Base-by-base conservation (phyloP, 2,113 vertebrate genomes). In the Ophiodon elongatus region DNA sequence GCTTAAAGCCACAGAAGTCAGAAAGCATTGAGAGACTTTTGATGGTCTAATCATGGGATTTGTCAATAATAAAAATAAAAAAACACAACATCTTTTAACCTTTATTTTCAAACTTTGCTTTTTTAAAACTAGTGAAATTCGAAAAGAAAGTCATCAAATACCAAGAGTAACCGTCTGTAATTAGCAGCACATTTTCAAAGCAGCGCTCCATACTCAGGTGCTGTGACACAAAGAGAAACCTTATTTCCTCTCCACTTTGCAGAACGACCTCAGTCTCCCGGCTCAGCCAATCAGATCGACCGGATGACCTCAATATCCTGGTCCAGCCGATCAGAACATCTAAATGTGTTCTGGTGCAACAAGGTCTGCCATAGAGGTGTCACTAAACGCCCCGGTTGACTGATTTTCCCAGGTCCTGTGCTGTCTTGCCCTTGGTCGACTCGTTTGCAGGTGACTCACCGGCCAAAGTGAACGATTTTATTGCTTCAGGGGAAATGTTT, bases 261-360 rank as follows among this genome's bases (percentile, higher is more conserved):
- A 84, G 79, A 41, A 79, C 81, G 89, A 91, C 86, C 84, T 69
- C 79, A 85, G 82, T 73, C 79, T 85, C 88, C 70, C 2, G 59
- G 90, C 80, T 88, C 89, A 83, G 82, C 86, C 87, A 89, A 92
- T 93, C 88, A 91, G 76, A 91, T 92, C 79, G 76, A 90, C 90
- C 88, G 35, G 69, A 66, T 92, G 90, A 93, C 93, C 93, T 88
- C 93, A 93, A 94, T 94, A 92, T 94, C 93, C 94, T 43, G 86
- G 80, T 90, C 90, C 88, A 89, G 25, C 93, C 93, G 68, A 95
- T 93, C 92, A 94, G 89, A 94, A 95, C 90, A 92, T 88, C 92
- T 93, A 91, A 95, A 94, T 91, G 88, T 84, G 84, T 73, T 59
- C 59, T 82, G 94, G 89, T 88, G 84, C 83, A 73, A 25, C 35